Evolutionary conservation across 2,113 vertebrate species (phyloP).

Genomic region (Eulacestoma nigropectus): DNA sequence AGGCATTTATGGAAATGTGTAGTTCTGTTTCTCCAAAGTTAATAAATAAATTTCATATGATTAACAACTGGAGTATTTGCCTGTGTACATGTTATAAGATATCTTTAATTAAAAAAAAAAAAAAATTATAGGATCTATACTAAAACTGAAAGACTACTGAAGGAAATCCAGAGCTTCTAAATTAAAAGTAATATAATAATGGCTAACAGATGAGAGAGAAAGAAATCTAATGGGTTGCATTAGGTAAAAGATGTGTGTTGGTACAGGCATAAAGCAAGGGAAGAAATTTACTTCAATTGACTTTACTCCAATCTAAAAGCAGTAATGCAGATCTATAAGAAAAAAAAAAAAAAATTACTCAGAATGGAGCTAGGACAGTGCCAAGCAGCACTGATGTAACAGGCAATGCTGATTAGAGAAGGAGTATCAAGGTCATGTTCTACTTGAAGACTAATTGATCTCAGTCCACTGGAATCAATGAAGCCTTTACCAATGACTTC

Average conservation of each 20-base stretch:
- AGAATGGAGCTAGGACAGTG: background rate
- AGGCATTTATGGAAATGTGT: background rate
- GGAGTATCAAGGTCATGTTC: background rate
- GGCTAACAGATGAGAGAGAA: background rate
- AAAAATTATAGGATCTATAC: background rate
- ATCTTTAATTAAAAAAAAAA: background rate
- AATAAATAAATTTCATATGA: background rate
- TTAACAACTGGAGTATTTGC: background rate
- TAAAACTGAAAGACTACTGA: background rate
- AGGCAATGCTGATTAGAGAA: background rate
- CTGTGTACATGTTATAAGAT: background rate
- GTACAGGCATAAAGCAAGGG: background rate
- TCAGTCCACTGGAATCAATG: background rate
- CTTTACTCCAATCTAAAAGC: background rate
- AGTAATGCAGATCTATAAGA: background rate
- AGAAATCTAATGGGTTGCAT: background rate
- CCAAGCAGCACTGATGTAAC: background rate
- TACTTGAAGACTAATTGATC: conserved; percentile 26
- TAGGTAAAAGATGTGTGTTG: background rate
- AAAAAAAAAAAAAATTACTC: background rate
- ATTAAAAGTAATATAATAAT: background rate
- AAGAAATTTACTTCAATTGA: background rate
- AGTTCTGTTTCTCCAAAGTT: background rate
- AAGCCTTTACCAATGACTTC: background rate
- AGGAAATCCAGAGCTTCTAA: background rate